Evolutionary conservation across 2,113 vertebrate genomes (phyloP), one percentile per base, ranked within the genome.

Genomic region (Sinocyclocheilus anophthalmus): DNA sequence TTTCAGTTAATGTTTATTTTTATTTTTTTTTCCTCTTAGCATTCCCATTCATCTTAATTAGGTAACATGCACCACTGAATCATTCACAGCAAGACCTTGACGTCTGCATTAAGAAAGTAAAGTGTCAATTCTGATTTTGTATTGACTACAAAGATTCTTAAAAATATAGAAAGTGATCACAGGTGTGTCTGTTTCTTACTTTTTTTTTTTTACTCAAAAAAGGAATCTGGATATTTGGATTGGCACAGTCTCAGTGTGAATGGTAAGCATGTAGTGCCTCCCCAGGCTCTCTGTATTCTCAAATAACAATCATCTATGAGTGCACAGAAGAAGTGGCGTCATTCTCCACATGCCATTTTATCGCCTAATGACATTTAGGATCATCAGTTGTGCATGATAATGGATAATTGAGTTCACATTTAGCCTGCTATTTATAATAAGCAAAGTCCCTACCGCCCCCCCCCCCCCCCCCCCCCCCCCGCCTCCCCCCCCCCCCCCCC

Each of bases 381-480:
- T 73, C 48, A 57, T 90, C 85, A 87, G 70, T 88, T 86, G 69
- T 22, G 63, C 88, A 85, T 90, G 79, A 90, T 90, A 87, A 89
- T 89, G 77, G 88, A 42, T 59, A 73, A 72, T 77, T 78, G 76
- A 65, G 33, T 24, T 81, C 65, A 39, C 69, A 87, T 87, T 87
- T 85, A 83, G 61, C n/a, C 63, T 73, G 69, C 39, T 65, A 81
- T 84, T 84, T 83, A 59, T 77, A 81, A 84, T 75, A 87, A 84
- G 83, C 87, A 69, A 53, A 37, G 10, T n/a, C n/a, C n/a, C n/a
- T n/a, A n/a, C n/a, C n/a, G n/a, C n/a, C n/a, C n/a, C n/a, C n/a
- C n/a, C n/a, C n/a, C n/a, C n/a, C n/a, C n/a, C n/a, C n/a, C n/a
- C n/a, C n/a, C n/a, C n/a, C n/a, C n/a, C n/a, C n/a, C n/a, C n/a